phyloP scores from a whole-genome alignment of 2,888 invertebrate genomes.

The Heliconius ethilla region DNA sequence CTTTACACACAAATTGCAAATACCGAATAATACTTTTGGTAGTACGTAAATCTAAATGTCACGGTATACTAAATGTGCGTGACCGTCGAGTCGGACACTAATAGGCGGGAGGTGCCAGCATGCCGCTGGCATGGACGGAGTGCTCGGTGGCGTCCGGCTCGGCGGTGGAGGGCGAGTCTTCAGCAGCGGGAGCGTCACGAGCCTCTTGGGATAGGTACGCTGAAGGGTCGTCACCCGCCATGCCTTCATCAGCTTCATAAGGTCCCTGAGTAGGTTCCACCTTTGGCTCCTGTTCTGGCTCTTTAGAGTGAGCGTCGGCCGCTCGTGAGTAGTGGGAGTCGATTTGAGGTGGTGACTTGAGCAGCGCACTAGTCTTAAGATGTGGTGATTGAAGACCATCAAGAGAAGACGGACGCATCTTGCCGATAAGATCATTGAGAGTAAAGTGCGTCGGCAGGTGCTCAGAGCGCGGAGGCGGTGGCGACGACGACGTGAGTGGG shows the following conservation, averaged over 20 bases:
- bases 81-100: conserved; percentile 66
- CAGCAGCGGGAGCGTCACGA: conserved; percentile 69
- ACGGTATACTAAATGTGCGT: conserved; percentile 48
- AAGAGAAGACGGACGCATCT: conserved; percentile 77
- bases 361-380: conserved; percentile 72
- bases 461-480: conserved; percentile 79
- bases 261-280: conserved; percentile 83
- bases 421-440: conserved; percentile 81
- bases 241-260: conserved; percentile 81
- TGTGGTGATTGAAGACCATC: conserved; percentile 78
- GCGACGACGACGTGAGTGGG: conserved; percentile 80
- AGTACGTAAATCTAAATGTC: conserved; percentile 67
- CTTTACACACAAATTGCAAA: conserved; percentile 60
- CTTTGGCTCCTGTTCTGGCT: conserved; percentile 67
- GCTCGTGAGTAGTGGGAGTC: conserved; percentile 83
- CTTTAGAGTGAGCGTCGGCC: conserved; percentile 72
- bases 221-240: conserved; percentile 82
- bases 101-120: conserved; percentile 79
- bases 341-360: conserved; percentile 82
- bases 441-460: conserved; percentile 80
- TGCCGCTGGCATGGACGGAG: conserved; percentile 79
- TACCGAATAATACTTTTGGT: conserved; percentile 79
- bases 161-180: conserved; percentile 80
- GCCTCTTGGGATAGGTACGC: conserved; percentile 72
- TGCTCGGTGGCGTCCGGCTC: conserved; percentile 83